Conservation (phyloP, 2,888 invertebrate genomes). For the Onchidella celtica region DNA sequence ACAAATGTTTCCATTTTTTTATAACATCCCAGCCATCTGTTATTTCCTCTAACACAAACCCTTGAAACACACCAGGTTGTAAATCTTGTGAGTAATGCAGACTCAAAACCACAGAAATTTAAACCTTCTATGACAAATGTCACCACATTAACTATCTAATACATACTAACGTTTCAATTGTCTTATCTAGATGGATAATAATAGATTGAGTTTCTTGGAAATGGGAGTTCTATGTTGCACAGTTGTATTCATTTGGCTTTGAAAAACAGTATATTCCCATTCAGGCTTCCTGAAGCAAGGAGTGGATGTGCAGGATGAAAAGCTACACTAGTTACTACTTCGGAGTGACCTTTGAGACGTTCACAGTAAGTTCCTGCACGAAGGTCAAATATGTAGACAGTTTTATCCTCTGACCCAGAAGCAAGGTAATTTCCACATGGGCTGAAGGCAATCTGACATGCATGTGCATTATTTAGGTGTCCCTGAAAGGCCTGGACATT, state of each 20-base stretch:
- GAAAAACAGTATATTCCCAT: conserved; percentile 62
- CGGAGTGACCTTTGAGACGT: conserved; percentile 76
- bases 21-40: too few relatives aligned
- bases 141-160: too few relatives aligned
- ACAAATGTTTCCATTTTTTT: too few relatives aligned
- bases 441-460: conserved; percentile 77
- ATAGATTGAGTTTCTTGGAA: too few relatives aligned
- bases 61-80: too few relatives aligned
- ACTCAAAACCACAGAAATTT: too few relatives aligned
- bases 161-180: too few relatives aligned
- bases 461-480: conserved; percentile 75
- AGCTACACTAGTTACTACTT: conserved; percentile 77
- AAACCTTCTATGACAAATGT: too few relatives aligned
- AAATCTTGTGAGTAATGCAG: too few relatives aligned
- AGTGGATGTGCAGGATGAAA: conserved; percentile 74
- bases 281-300: conserved; percentile 60
- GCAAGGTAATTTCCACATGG: conserved; percentile 79
- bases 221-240: too few relatives aligned
- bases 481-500: conserved; percentile 77
- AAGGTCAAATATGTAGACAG: conserved; percentile 78
- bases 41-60: too few relatives aligned
- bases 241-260: conserved; percentile 41
- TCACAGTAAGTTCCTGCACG: conserved; percentile 75
- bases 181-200: too few relatives aligned
- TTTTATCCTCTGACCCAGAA: conserved; percentile 79